Base-by-base conservation (phyloP, 2,888 invertebrate species). In the Noctuana brunneofusca region DNA sequence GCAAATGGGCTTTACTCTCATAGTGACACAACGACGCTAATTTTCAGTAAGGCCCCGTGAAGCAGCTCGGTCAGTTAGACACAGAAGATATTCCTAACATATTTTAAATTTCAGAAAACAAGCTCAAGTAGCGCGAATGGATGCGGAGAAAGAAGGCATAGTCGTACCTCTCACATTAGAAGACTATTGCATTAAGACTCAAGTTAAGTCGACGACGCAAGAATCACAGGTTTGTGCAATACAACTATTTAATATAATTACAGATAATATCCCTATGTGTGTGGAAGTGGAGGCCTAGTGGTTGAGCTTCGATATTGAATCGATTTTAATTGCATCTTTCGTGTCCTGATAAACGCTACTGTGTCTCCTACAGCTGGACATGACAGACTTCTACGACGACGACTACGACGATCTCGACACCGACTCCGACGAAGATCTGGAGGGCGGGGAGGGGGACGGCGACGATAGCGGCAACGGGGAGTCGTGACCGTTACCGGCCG, bases 171-270 rank as follows among this genome's bases (percentile, higher is more conserved):
- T 97, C 74, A 99, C 99, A 2, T 92, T 99, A 81, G 99, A 99
- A 92, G 99, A 99, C 86, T 99, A 99, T 89, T 99, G 99, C 90
- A 97, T 99, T 80, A 97, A 97, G 86, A 96, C 97, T 50, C 95
- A 96, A 86, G 96, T 97, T 71, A 97, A 97, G 91, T 96, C 97
- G 11, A 94, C 95, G 72, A 96, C 97, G 76, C 96, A 96, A 70
- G 95, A 95, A 78, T 94, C 93, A 50, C 93, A 94, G 84, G 94
- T 94, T 66, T 65, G 71, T 69, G 16, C n/a, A n/a, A n/a, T n/a
- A n/a, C n/a, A n/a, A n/a, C n/a, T n/a, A n/a, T n/a, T n/a, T n/a
- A n/a, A n/a, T n/a, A n/a, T n/a, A n/a, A n/a, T n/a, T n/a, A n/a
- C n/a, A n/a, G n/a, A n/a, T n/a, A n/a, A n/a, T n/a, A n/a, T n/a